Evolutionary conservation across 2,797 vertebrate genomes (phyloP).

Genomic region (Saxicola maurus): DNA sequence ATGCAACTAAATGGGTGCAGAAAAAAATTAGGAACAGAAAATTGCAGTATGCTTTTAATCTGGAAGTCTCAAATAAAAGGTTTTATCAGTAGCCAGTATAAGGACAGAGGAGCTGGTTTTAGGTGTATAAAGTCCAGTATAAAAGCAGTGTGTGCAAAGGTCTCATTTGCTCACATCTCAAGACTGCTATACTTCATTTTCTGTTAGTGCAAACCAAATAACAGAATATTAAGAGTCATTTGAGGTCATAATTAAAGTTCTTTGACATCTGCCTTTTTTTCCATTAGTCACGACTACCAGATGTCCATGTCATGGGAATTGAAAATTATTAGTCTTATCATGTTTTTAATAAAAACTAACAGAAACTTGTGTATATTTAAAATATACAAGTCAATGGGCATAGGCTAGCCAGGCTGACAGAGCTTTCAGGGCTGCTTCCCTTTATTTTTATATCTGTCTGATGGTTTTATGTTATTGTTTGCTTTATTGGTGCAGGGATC

Average conservation of each 20-base stretch:
- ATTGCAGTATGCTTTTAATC: not conserved
- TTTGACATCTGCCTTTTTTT: conserved; percentile 59
- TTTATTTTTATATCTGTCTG: not conserved
- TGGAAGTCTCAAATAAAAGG: not conserved
- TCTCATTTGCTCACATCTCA: not conserved
- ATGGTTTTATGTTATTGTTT: not conserved
- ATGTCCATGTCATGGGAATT: conserved; percentile 33
- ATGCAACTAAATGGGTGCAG: not conserved
- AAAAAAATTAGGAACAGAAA: not conserved
- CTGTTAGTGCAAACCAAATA: conserved; percentile 6
- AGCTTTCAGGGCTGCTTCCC: not conserved
- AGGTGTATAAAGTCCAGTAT: not conserved
- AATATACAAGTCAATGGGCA: not conserved
- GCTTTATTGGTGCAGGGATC: not conserved
- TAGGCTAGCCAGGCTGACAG: not conserved
- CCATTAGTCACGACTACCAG: conserved; percentile 32
- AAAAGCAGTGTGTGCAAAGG: not conserved
- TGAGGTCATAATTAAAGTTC: conserved; percentile 57
- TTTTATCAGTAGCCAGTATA: not conserved
- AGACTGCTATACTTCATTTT: not conserved
- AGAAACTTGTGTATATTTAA: not conserved
- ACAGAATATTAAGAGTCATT: conserved; percentile 36
- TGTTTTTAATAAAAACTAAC: conserved; percentile 47
- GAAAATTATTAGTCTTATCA: conserved; percentile 48
- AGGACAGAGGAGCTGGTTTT: not conserved